Evolutionary conservation across 1,140 invertebrate genomes (phyloP).

Genomic region (Diprion similis): DNA sequence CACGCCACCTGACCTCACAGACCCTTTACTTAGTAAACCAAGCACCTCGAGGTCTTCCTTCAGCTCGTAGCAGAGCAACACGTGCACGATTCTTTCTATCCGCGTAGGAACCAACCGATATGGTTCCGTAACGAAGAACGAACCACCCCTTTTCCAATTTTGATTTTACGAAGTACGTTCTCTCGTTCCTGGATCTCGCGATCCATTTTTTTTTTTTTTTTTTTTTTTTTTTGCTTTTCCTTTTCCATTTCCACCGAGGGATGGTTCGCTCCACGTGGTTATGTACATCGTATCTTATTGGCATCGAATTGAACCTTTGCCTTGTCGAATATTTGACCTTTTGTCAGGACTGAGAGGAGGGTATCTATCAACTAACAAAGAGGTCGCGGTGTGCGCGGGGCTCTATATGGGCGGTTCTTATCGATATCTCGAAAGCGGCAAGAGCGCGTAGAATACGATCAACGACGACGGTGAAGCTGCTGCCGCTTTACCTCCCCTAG

Average conservation of each 20-base stretch:
- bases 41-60: background rate
- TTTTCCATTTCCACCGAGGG: background rate
- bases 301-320: constrained; percentile 43
- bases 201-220: background rate
- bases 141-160: no score
- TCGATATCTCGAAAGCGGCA: constrained; percentile 46
- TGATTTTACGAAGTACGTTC: no score
- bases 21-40: constrained; percentile 23
- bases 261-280: no score
- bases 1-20: constrained; percentile 78
- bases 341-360: constrained; percentile 37
- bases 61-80: background rate
- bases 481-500: background rate
- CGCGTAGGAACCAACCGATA: no score
- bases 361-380: constrained; percentile 48
- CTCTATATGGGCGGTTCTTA: constrained; percentile 33
- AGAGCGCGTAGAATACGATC: constrained; percentile 26
- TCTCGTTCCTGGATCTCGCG: no score
- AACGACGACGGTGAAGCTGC: no score
- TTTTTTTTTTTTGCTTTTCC: background rate
- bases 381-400: constrained; percentile 22
- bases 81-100: background rate
- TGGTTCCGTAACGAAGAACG: no score
- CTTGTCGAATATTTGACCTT: constrained; percentile 44
- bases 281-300: constrained; percentile 28